Conservation (phyloP, 1,140 invertebrate genomes). For the Formica exsecta region DNA sequence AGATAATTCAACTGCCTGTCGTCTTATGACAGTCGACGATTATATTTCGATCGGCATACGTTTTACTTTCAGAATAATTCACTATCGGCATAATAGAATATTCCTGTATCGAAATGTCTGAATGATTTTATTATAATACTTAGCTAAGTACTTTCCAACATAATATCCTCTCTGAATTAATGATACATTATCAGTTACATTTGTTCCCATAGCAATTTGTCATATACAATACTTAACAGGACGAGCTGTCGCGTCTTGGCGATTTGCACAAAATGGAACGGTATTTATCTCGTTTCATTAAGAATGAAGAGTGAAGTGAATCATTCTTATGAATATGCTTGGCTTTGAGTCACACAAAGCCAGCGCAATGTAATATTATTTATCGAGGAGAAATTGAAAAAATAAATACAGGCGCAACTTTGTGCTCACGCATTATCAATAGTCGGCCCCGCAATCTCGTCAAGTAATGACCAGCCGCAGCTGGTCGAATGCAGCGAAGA, state of each 20-base stretch:
- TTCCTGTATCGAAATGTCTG: slow-evolving; percentile 8
- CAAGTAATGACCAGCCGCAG: slow-evolving; percentile 44
- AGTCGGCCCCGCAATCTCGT: slow-evolving; percentile 38
- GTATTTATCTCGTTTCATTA: slow-evolving; percentile 31
- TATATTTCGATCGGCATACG: slow-evolving; percentile 41
- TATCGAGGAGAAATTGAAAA: slow-evolving; percentile 53
- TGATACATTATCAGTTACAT: slow-evolving; percentile 22
- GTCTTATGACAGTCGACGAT: slow-evolving; percentile 13
- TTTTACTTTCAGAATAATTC: slow-evolving; percentile 31
- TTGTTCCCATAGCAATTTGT: slow-evolving; percentile 34
- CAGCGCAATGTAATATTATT: slow-evolving; percentile 29
- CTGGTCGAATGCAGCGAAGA: slow-evolving; percentile 9
- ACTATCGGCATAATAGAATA: slow-evolving; percentile 29
- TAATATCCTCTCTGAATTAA: slow-evolving; percentile 43
- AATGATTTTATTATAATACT: slow-evolving; percentile 18
- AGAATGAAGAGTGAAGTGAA: slow-evolving; percentile 14
- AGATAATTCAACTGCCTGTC: slow-evolving; percentile 27
- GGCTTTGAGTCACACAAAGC: not conserved
- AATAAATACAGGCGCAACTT: slow-evolving; percentile 7
- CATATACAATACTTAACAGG: slow-evolving; percentile 24
- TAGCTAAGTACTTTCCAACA: not conserved
- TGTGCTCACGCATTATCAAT: slow-evolving; percentile 49
- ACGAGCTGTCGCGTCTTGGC: not conserved
- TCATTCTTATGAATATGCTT: slow-evolving; percentile 30
- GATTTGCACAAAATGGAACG: slow-evolving; percentile 32